Conservation (phyloP, 37 sponge, comb jelly and placozoan genomes). For the Crambe crambe region DNA sequence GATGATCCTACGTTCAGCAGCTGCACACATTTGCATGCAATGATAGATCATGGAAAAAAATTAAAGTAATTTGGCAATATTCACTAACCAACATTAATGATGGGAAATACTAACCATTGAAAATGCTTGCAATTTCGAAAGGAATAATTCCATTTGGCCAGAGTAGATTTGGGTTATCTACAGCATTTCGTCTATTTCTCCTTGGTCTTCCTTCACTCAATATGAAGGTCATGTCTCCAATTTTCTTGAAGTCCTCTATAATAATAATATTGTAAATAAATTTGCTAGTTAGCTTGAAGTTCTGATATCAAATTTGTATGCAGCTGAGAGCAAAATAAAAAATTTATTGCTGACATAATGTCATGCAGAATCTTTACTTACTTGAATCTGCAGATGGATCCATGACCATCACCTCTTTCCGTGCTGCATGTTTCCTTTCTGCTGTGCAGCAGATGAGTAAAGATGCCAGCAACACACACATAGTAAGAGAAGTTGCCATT, state of each 20-base stretch:
- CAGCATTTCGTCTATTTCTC: neutral
- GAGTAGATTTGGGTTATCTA: neutral
- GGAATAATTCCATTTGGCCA: conserved; percentile 68
- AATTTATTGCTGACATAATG: too few relatives aligned
- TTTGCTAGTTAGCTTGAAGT: neutral
- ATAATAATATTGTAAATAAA: too few relatives aligned
- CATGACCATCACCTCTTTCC: neutral
- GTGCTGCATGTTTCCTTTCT: too few relatives aligned
- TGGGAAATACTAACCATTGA: conserved; percentile 30
- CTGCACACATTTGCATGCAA: too few relatives aligned
- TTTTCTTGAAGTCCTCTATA: neutral
- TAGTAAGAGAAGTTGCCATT: neutral
- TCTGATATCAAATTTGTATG: too few relatives aligned
- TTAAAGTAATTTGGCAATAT: too few relatives aligned
- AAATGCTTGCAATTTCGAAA: conserved; percentile 42
- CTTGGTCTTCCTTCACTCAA: neutral
- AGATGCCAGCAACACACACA: neutral
- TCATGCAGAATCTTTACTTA: neutral
- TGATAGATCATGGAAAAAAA: too few relatives aligned
- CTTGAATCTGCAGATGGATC: conserved; percentile 8
- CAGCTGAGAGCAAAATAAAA: too few relatives aligned
- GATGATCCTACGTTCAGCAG: conserved; percentile 40
- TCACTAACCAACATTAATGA: too few relatives aligned
- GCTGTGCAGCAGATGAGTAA: neutral
- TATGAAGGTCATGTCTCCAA: conserved; percentile 1